Base-by-base conservation (phyloP, 2,113 vertebrate species). In the Dicerorhinus sumatrensis region DNA sequence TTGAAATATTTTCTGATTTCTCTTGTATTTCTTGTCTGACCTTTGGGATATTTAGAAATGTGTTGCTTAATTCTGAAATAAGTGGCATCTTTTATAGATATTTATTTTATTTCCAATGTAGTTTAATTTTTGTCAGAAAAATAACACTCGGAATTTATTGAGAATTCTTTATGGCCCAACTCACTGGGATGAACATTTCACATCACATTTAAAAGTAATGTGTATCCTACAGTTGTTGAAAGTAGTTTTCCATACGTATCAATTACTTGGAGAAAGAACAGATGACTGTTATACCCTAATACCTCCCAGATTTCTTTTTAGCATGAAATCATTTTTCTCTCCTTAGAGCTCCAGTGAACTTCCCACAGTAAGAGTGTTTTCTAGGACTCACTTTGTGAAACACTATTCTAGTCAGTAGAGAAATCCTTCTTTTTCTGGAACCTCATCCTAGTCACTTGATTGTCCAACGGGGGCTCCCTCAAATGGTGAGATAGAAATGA, bases 1-100 rank as follows among this genome's bases (percentile, higher is more conserved):
- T 94, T 76, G 80, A 94, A 90, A 54, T 63, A 76, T 42, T 69
- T 60, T 83, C 21, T 69, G 21, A 91, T 94, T 60, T 60, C 9
- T 8, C 13, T 39, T 67, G 10, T 31, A 54, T 62, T 63, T 83
- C 14, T 88, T 70, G 13, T 79, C 83, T 92, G 60, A 76, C 17
- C 9, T 87, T 48, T 12, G 39, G 20, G 75, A 14, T 82, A 46
- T 62, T 92, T 54, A 46, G 12, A 94, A 79, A 60, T 62, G 3
- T 29, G 5, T 48, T 39, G 0, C 8, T 76, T 86, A 67, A 94
- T 73, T 91, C 67, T 58, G 20, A 86, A 86, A 67, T 80, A 73
- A 10, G 27, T 73, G 5, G 3, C 6, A n/a, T 4, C 23, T 23
- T 96, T 63, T 62, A 72, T 31, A 54, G 27, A 54, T 46, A 54